Base-by-base conservation (phyloP, 2,888 invertebrate species). In the Sesamia inferens region DNA sequence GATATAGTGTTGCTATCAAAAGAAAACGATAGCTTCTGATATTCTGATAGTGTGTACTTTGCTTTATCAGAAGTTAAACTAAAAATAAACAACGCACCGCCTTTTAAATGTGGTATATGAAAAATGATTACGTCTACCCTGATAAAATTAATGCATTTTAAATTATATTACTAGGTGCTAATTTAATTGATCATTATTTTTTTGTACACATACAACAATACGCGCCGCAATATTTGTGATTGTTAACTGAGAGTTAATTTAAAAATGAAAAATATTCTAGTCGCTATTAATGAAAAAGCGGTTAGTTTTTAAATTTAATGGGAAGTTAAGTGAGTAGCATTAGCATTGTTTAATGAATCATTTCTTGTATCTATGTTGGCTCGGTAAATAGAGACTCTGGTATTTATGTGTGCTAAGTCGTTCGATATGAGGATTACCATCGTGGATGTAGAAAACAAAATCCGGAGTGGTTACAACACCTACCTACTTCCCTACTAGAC, bases 1-100 rank as follows among this genome's bases (percentile, higher is more conserved):
- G 2, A 51, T 16, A 11, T 58, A 2, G n/a, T 74, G 48, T 68
- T 68, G 47, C 79, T 68, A 68, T 8, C 22, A 19, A 44, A 51
- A 67, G 2, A 68, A 64, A 57, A 13, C 16, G 31, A 31, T 3
- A 47, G 22, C 0, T 42, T 64, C 1, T 4, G 22, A 22, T 47
- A 39, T 7, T 39, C 6, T 39, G 39, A 31, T 39, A 16, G 47
- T 77, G 22, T 42, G 1, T 22, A 62, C 42, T 22, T 42, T 14
- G 39, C 39, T 62, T 66, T 70, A 68, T 0, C 64, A 31, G 31
- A 31, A 48, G 31, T 65, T 65, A 8, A 5, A 48, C 31, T 19
- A 64, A 19, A 63, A 24, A 14, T 19, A 31, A 13, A 24, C 16
- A 19, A 13, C 13, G 47, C 2, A 64, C 24, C 8, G 31, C 39